Evolutionary conservation across 23 tunicate species (phyloP).

Genomic region (Aplidium turbinatum): DNA sequence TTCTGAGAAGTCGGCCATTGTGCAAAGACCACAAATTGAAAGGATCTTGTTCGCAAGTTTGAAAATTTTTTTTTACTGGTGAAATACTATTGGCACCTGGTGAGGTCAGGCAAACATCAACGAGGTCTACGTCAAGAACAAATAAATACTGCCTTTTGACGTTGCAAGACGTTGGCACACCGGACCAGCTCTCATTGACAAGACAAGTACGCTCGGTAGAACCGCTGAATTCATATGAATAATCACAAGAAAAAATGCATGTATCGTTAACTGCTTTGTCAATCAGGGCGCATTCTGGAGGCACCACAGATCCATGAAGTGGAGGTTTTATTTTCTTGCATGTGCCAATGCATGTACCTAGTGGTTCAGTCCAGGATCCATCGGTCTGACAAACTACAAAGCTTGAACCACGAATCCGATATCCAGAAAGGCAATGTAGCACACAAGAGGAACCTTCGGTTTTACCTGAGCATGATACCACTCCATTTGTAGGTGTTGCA

Average conservation of each 20-base stretch:
- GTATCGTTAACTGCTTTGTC: slow-evolving; percentile 4
- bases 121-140: background rate
- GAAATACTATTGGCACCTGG: background rate
- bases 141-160: slow-evolving; percentile 39
- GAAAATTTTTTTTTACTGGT: background rate
- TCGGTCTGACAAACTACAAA: slow-evolving; percentile 33
- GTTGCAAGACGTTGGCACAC: slow-evolving; percentile 6
- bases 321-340: slow-evolving; percentile 30
- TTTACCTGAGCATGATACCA: slow-evolving; percentile 21
- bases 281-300: slow-evolving; percentile 30
- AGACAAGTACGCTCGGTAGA: slow-evolving; percentile 1
- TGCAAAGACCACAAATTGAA: slow-evolving; percentile 36
- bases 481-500: slow-evolving; percentile 18
- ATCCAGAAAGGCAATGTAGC: slow-evolving; percentile 21
- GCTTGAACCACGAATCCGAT: slow-evolving; percentile 7
- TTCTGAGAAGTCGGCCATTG: slow-evolving; percentile 5
- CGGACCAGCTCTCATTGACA: slow-evolving; percentile 39
- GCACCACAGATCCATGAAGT: slow-evolving; percentile 15
- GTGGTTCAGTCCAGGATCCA: slow-evolving; percentile 50
- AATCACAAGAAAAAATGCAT: slow-evolving; percentile 34
- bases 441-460: slow-evolving; percentile 14
- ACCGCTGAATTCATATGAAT: slow-evolving; percentile 30
- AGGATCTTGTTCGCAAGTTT: slow-evolving; percentile 1
- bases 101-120: slow-evolving; percentile 19
- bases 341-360: slow-evolving; percentile 33